Conservation (phyloP, 1,140 invertebrate genomes). For the Drosophila miranda region DNA sequence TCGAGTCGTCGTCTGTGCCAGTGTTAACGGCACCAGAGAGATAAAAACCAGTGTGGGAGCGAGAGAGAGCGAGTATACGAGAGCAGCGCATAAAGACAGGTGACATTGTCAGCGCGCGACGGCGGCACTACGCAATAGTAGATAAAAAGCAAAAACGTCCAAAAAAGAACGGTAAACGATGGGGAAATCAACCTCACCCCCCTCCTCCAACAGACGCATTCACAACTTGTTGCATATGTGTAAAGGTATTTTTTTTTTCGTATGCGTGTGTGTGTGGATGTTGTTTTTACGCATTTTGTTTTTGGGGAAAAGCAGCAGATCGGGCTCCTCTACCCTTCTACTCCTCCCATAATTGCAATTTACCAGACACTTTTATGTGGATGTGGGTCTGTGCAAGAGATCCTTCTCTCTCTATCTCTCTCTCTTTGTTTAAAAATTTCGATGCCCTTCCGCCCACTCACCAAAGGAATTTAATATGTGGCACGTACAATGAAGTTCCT, state of each 20-base stretch:
- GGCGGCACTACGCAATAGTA: constrained; percentile 73
- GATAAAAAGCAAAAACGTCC: constrained; percentile 57
- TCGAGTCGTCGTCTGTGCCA: constrained; percentile 35
- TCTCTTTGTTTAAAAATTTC: no score
- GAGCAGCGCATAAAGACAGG: constrained; percentile 71
- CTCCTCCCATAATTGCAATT: constrained; percentile 15
- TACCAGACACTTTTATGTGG: constrained; percentile 2
- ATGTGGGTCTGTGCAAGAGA: constrained; percentile 12
- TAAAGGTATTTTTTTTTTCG: constrained; percentile 42
- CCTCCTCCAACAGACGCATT: constrained; percentile 20
- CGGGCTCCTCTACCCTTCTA: no score
- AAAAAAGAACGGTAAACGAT: constrained; percentile 58
- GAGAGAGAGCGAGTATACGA: constrained; percentile 31
- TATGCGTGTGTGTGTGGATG: constrained; percentile 14
- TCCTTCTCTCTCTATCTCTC: constrained; percentile 2
- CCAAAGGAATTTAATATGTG: constrained; percentile 22
- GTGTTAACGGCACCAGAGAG: constrained; percentile 72
- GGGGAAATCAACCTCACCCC: constrained; percentile 26
- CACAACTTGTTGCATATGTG: constrained; percentile 61
- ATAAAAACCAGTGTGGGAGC: constrained; percentile 70
- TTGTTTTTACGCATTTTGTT: constrained; percentile 41
- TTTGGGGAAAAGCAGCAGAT: constrained; percentile 24
- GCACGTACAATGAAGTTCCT: constrained; percentile 11
- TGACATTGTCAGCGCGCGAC: constrained; percentile 66
- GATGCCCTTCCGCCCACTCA: constrained; percentile 8